phyloP scores from a whole-genome alignment of 2,888 invertebrate species.

The Gymnosoma rotundatum region DNA sequence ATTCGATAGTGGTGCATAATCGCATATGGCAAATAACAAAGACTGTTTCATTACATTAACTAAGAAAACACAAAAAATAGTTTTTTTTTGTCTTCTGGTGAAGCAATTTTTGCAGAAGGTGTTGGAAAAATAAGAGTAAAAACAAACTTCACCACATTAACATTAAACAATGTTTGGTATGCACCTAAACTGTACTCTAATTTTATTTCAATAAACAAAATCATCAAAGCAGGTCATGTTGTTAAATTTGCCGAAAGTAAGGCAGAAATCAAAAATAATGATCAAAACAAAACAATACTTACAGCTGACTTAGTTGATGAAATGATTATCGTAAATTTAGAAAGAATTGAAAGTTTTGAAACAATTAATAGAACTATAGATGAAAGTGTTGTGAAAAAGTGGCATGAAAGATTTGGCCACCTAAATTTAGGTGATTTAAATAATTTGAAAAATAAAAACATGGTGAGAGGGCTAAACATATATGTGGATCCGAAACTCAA shows the following conservation, averaged over 20 bases:
- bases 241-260: neutral
- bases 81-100: neutral
- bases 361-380: neutral
- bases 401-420: neutral
- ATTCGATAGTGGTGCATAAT: conserved; percentile 47
- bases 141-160: neutral
- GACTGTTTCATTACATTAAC: neutral
- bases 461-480: no score
- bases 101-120: conserved; percentile 40
- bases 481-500: no score
- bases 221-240: neutral
- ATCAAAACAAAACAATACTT: neutral
- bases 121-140: conserved; percentile 14
- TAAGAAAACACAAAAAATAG: conserved; percentile 16
- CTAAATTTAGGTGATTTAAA: conserved; percentile 30
- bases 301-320: neutral
- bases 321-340: neutral
- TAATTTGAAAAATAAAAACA: conserved; percentile 18
- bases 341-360: neutral
- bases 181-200: conserved; percentile 45
- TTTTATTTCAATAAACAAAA: conserved; percentile 11
- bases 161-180: conserved; percentile 47
- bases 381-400: neutral
- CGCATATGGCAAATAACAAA: conserved; percentile 27
- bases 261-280: no score